A percentile compares a stretch with the other conserved stretches of the same genome.
Conservation (phyloP, 2,113 vertebrate species). For the Serinus canaria region DNA sequence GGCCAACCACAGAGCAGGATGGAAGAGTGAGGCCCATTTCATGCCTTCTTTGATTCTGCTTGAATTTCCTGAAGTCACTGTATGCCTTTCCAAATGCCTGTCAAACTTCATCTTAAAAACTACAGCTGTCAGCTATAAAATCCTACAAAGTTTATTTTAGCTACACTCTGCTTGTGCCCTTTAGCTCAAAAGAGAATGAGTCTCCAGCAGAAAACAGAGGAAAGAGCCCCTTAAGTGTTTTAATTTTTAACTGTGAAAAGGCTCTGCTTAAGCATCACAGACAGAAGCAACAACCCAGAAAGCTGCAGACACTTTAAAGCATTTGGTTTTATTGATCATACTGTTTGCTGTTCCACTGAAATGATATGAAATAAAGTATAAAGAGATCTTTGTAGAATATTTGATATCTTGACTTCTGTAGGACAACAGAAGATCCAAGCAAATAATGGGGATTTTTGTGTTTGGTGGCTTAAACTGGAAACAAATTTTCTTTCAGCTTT, state of each 20-base stretch:
- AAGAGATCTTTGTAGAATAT: not conserved
- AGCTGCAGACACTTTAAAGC: not conserved
- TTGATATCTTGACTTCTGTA: not conserved
- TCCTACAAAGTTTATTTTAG: not conserved
- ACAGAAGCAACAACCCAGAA: not conserved
- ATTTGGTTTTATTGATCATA: not conserved
- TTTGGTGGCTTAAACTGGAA: not conserved
- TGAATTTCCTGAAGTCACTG: not conserved
- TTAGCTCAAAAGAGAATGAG: not conserved
- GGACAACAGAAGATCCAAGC: not conserved
- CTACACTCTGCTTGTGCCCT: not conserved
- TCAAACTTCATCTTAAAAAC: not conserved
- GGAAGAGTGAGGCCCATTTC: not conserved
- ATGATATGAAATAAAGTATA: not conserved
- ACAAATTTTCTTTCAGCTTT: not conserved
- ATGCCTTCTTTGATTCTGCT: not conserved
- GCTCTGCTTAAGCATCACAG: not conserved
- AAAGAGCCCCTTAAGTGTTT: not conserved
- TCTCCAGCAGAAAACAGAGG: not conserved
- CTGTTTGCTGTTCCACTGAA: not conserved
- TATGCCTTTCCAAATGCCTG: not conserved
- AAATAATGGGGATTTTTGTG: not conserved
- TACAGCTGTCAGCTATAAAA: not conserved
- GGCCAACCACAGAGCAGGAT: not conserved
- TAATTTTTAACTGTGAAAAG: not conserved